Evolutionary conservation across 1,140 invertebrate species (phyloP).

Genomic region (Heliothis virescens): DNA sequence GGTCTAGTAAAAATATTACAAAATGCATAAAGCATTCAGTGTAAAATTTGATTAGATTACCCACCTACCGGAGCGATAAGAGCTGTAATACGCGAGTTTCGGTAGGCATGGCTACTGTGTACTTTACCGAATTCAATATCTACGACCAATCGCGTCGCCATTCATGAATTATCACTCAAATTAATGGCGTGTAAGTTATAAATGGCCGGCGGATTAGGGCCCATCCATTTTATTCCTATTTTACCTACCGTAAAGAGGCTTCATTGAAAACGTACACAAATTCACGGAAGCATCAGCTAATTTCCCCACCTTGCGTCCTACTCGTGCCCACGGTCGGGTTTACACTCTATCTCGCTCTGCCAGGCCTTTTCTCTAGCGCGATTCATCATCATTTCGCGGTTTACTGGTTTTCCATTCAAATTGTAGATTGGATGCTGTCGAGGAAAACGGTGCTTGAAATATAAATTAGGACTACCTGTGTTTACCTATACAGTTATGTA

Average conservation of each 20-base stretch:
- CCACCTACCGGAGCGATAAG: conserved; percentile 62
- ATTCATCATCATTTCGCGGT: conserved; percentile 85
- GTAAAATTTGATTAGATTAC: conserved; percentile 62
- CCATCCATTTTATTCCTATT: conserved; percentile 84
- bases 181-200: conserved; percentile 86
- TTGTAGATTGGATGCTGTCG: conserved; percentile 54
- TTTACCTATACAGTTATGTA: neutral
- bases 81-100: conserved; percentile 62
- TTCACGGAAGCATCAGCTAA: conserved; percentile 81
- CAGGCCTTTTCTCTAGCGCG: conserved; percentile 74
- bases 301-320: conserved; percentile 70
- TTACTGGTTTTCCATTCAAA: conserved; percentile 80
- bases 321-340: conserved; percentile 56
- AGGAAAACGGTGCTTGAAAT: conserved; percentile 60
- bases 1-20: conserved; percentile 23
- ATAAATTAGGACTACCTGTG: conserved; percentile 58
- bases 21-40: conserved; percentile 30
- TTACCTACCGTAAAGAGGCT: conserved; percentile 84
- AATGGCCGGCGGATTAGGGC: conserved; percentile 82
- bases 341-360: conserved; percentile 66
- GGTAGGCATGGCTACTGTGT: conserved; percentile 67
- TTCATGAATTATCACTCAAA: conserved; percentile 83
- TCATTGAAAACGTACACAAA: conserved; percentile 85
- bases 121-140: conserved; percentile 64
- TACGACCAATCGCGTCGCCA: conserved; percentile 76